Percentiles rank a stretch among this genome's conserved stretches.
Evolutionary conservation across 92 coral and sea anemone genomes (phyloP).

Genomic region (Bergia sp.): DNA sequence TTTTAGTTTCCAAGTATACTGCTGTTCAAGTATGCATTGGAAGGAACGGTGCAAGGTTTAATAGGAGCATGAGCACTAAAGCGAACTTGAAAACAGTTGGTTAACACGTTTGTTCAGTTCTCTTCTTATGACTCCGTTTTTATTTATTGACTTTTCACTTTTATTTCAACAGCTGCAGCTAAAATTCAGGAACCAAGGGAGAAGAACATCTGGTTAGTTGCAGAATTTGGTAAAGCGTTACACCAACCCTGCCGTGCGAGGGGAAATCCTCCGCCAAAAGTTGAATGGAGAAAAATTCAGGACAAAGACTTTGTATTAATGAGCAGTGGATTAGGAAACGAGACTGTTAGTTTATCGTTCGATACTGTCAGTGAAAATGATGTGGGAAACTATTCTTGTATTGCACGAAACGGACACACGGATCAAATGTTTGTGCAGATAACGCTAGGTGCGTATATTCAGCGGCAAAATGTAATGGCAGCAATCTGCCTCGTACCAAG

Average conservation of each 20-base stretch:
- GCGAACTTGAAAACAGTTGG: too few relatives aligned
- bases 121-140: too few relatives aligned
- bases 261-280: conserved; percentile 74
- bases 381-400: conserved; percentile 63
- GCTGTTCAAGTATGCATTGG: too few relatives aligned
- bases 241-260: conserved; percentile 62
- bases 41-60: too few relatives aligned
- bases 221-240: conserved; percentile 38
- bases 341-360: conserved; percentile 36
- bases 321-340: conserved; percentile 41
- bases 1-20: too few relatives aligned
- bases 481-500: too few relatives aligned
- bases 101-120: too few relatives aligned
- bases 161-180: conserved; percentile 8
- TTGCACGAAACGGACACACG: conserved; percentile 2
- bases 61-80: too few relatives aligned
- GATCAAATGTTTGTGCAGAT: conserved; percentile 28
- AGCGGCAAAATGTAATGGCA: background rate
- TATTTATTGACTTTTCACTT: too few relatives aligned
- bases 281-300: conserved; percentile 61
- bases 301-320: conserved; percentile 13
- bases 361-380: conserved; percentile 51
- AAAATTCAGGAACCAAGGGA: conserved; percentile 18
- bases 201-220: conserved; percentile 4
- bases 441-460: background rate